Evolutionary conservation across 1,140 invertebrate genomes (phyloP), one percentile per base, ranked within the genome.

Genomic region (Drosophila eugracilis): DNA sequence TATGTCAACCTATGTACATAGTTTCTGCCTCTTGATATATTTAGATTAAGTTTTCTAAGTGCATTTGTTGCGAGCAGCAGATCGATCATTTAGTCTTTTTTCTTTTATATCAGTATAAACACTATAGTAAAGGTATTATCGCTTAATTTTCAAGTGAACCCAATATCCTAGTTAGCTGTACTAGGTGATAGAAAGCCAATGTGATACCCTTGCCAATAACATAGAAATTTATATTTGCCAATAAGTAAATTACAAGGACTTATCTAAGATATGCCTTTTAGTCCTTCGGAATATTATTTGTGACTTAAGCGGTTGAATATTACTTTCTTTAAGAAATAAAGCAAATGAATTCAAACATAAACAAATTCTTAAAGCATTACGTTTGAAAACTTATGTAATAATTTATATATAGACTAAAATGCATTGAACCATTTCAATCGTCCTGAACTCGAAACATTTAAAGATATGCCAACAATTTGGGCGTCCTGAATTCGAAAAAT

Each of bases 91-190:
- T 85, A 84, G 79, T 84, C 79, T 84, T 84, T 84, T 84, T 84
- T 79, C 60, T 79, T 84, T 79, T 75, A 72, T 74, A 79, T 67
- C 77, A 79, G 69, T 79, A 84, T 85, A 85, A 84, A 84, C 79
- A 84, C 79, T 84, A 81, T 77, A 62, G 45, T 75, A 85, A 84
- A 84, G 79, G 79, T 84, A 84, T 57, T 21, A 41, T 19, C 26
- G 24, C 49, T 42, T 19, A 34, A 47, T 63, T 57, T 55, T 59
- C 10, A 21, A 53, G 37, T 50, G 12, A 55, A 45, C n/a, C 21
- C 44, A 52, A 53, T 53, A 53, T 60, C 52, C 52, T 72, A 47
- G 30, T 41, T 30, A 4, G 10, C 34, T 32, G 19, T 26, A 19
- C 21, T 17, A 15, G 14, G 30, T 34, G 14, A 21, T 58, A 6